phyloP scores from a whole-genome alignment of 1,140 invertebrate genomes.

The Leptopilina boulardi region DNA sequence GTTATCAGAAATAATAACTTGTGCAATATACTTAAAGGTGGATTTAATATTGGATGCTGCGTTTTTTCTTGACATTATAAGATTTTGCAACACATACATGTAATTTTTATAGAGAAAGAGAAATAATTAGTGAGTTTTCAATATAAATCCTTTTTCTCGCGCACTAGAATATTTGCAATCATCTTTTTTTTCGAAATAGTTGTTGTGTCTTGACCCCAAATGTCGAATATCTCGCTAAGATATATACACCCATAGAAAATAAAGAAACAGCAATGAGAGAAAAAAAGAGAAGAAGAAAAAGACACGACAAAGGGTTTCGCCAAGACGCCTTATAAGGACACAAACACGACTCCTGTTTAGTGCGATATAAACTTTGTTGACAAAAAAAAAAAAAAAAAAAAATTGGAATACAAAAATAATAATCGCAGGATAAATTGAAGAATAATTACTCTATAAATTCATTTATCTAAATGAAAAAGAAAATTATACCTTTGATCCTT shows the following conservation, averaged over 20 bases:
- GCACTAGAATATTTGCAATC: too few relatives aligned
- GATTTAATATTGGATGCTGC: background rate
- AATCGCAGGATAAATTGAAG: too few relatives aligned
- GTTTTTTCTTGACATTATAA: slow-evolving; percentile 29
- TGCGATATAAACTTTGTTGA: slow-evolving; percentile 41
- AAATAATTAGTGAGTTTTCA: background rate
- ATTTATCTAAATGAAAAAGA: too few relatives aligned
- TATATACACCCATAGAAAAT: background rate
- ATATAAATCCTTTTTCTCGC: background rate
- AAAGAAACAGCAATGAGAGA: slow-evolving; percentile 46
- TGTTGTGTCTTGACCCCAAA: slow-evolving; percentile 41
- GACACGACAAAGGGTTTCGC: slow-evolving; percentile 69
- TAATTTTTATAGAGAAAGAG: background rate
- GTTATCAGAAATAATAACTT: background rate
- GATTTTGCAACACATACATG: slow-evolving; percentile 31
- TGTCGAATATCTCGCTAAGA: slow-evolving; percentile 1
- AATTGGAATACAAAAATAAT: too few relatives aligned
- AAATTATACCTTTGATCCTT: slow-evolving; percentile 44
- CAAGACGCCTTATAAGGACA: slow-evolving; percentile 70
- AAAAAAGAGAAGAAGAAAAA: slow-evolving; percentile 63
- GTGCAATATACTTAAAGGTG: background rate
- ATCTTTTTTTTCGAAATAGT: background rate
- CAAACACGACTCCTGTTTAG: slow-evolving; percentile 55
- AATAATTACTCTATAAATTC: too few relatives aligned
- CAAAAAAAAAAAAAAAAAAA: too few relatives aligned